phyloP scores from a whole-genome alignment of 2,797 vertebrate species.

The Calcarius lapponicus region DNA sequence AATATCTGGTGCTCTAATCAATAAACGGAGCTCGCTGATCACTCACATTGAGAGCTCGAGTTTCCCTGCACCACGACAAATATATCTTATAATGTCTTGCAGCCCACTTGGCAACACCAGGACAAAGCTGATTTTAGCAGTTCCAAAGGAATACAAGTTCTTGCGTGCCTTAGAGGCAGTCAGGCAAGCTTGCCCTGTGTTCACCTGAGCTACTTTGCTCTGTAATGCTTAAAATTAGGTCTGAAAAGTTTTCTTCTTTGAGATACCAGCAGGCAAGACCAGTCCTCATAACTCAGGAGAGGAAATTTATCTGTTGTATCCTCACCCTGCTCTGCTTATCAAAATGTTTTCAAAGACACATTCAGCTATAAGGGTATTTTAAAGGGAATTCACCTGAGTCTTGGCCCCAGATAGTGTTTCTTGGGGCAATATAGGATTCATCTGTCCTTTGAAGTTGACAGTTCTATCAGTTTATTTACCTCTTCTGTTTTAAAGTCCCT shows the following conservation, averaged over 20 bases:
- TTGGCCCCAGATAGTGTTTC: neutral
- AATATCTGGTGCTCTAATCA: no score
- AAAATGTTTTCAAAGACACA: neutral
- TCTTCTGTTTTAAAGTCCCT: neutral
- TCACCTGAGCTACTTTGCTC: neutral
- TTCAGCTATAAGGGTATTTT: neutral
- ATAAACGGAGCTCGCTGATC: no score
- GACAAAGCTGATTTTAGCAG: neutral
- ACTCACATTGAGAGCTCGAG: no score
- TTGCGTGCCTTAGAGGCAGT: neutral
- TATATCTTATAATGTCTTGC: neutral
- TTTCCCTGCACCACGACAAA: no score
- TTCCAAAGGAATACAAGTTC: neutral
- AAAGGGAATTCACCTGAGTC: neutral
- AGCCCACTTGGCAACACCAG: neutral
- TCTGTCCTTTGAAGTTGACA: conserved; percentile 20
- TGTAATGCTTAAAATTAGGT: neutral
- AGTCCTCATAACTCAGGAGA: neutral
- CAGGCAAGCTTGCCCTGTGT: neutral
- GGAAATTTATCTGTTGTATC: neutral
- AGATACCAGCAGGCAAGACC: neutral
- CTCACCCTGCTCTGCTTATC: neutral
- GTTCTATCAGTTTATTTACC: conserved; percentile 10
- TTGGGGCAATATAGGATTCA: neutral
- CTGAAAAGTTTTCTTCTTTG: neutral